Conservation (phyloP, 2,888 invertebrate genomes). For the Drosophila suboccidentalis region DNA sequence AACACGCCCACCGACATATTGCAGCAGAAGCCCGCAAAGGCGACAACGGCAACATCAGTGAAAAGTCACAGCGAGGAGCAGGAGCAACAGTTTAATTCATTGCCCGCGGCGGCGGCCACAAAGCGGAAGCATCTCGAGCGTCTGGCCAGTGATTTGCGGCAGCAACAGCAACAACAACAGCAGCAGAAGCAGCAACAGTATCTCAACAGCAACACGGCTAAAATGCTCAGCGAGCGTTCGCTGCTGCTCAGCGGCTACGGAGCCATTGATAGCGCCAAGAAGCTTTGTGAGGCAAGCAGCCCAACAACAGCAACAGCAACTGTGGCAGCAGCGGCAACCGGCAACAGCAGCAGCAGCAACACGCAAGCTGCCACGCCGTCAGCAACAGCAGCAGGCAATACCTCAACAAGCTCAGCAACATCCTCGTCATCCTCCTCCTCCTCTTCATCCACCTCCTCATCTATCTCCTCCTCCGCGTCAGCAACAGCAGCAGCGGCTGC, state of each 20-base stretch:
- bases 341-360: constrained; percentile 35
- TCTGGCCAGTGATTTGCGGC: constrained; percentile 67
- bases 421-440: constrained; percentile 37
- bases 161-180: constrained; percentile 53
- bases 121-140: constrained; percentile 73
- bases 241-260: constrained; percentile 83
- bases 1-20: constrained; percentile 79
- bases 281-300: constrained; percentile 79
- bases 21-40: constrained; percentile 80
- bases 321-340: constrained; percentile 38
- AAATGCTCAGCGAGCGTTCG: constrained; percentile 85
- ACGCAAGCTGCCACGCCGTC: constrained; percentile 43
- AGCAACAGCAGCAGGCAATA: constrained; percentile 40
- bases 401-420: constrained; percentile 36
- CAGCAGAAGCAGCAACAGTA: constrained; percentile 41
- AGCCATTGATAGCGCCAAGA: constrained; percentile 81
- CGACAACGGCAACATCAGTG: constrained; percentile 70
- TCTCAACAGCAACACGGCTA: constrained; percentile 58
- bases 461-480: constrained; percentile 31
- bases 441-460: constrained; percentile 8
- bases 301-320: constrained; percentile 38
- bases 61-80: constrained; percentile 61
- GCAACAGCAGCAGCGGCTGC: constrained; percentile 40
- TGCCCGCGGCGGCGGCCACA: constrained; percentile 66
- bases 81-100: constrained; percentile 62